Base-by-base conservation (phyloP, 2,797 vertebrate genomes). In the Graptemys geographica region DNA sequence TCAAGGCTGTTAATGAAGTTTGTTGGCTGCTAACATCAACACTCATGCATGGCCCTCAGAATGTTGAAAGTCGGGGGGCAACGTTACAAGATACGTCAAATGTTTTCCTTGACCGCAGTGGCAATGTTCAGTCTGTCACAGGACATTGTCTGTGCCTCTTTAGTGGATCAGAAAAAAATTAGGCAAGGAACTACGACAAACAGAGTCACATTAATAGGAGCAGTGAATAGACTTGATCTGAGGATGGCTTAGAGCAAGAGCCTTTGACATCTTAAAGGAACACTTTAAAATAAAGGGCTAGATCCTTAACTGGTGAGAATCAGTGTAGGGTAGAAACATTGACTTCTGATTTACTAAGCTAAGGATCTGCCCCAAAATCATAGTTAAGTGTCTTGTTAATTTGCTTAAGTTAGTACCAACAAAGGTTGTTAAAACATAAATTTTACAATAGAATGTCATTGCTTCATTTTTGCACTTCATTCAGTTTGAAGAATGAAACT, bases 141-240 rank as follows among this genome's bases (percentile, higher is more conserved):
- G 11, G 0, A 0, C 37, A 85, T 49, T 49, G n/a, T 11, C 52
- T 1, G 12, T 10, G 78, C 81, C 81, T 51, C 72, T 76, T 28
- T 9, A 79, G 78, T 56, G 85, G 59, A 28, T 76, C 47, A 52
- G 80, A 89, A 55, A 59, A 47, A 11, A 41, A 86, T 69, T 84
- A 28, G 49, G 74, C 84, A 81, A 92, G 81, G 81, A 80, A 74
- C 33, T 4, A 1, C 27, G 15, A 85, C 80, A 37, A 3, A 8
- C 12, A 0, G 86, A 0, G 87, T 69, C 28, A 16, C 0, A 0
- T 4, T 0, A 5, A 56, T 37, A 7, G 53, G 80, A n/a, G 44
- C 88, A 92, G 83, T 59, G 94, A 95, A 33, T 1, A 6, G 65
- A 82, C 80, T 19, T 19, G 5, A 49, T 7, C 19, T 69, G 33